phyloP scores from a whole-genome alignment of 2,113 vertebrate species.

The Gambusia holbrooki region DNA sequence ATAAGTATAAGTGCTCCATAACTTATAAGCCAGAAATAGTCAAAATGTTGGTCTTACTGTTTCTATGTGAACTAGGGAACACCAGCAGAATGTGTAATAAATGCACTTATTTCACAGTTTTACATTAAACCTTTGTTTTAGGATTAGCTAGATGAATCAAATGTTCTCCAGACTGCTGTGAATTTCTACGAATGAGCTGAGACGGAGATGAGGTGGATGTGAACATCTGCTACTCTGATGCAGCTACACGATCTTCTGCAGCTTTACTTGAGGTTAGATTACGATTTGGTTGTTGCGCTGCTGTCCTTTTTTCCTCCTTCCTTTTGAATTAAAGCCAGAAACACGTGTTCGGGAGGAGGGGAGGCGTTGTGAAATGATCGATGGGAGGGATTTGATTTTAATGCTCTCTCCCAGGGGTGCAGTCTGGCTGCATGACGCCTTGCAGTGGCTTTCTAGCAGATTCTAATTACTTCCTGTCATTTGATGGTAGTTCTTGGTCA shows the following conservation, averaged over 20 bases:
- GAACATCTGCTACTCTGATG: conserved; percentile 56
- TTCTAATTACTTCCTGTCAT: not conserved
- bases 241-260: no score
- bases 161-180: not conserved
- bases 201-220: not conserved
- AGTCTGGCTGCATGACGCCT: conserved; percentile 43
- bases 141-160: conserved; percentile 4
- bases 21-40: not conserved
- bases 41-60: not conserved
- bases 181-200: conserved; percentile 17
- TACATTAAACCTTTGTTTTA: not conserved
- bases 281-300: conserved; percentile 27
- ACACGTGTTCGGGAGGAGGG: conserved; percentile 38
- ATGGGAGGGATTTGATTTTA: conserved; percentile 64
- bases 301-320: not conserved
- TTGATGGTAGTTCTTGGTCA: not conserved
- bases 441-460: conserved; percentile 13
- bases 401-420: conserved; percentile 56
- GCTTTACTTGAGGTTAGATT: conserved; percentile 13
- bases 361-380: conserved; percentile 46
- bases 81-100: not conserved
- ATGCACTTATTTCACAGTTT: not conserved
- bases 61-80: not conserved
- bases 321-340: conserved; percentile 25
- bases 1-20: no score